Evolutionary conservation across 2,113 vertebrate genomes (phyloP).

Genomic region (Tringa solitaria): DNA sequence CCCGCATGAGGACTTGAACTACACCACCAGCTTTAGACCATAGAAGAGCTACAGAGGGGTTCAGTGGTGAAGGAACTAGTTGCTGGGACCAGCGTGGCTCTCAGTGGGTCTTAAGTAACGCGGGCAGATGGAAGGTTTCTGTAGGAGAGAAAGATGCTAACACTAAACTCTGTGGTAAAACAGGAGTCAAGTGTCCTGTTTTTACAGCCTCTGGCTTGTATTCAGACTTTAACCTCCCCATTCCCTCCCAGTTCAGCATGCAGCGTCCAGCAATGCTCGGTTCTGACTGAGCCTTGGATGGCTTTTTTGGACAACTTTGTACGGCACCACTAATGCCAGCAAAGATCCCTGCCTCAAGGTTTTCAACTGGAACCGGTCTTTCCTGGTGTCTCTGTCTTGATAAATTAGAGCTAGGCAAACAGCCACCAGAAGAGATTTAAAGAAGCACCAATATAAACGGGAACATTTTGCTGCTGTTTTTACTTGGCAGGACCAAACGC

Average conservation of each 20-base stretch:
- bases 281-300: neutral
- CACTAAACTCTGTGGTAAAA: neutral
- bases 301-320: neutral
- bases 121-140: neutral
- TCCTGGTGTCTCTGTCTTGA: neutral
- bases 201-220: neutral
- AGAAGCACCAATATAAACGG: conserved; percentile 10
- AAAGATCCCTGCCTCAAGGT: neutral
- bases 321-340: neutral
- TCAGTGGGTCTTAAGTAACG: neutral
- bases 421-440: neutral
- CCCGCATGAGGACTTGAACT: neutral
- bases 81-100: neutral
- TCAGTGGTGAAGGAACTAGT: neutral
- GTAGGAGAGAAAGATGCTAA: neutral
- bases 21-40: neutral
- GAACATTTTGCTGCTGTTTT: conserved; percentile 38
- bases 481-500: neutral
- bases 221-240: neutral
- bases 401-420: conserved; percentile 1
- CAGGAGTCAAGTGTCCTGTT: neutral
- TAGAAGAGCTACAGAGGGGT: neutral
- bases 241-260: rapidly evolving
- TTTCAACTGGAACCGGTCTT: neutral
- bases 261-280: neutral